These are phyloP conservation scores for Drosophila sp. DNA, from an alignment of 1,140 invertebrate species.

Conservation along the genomic window DNA sequence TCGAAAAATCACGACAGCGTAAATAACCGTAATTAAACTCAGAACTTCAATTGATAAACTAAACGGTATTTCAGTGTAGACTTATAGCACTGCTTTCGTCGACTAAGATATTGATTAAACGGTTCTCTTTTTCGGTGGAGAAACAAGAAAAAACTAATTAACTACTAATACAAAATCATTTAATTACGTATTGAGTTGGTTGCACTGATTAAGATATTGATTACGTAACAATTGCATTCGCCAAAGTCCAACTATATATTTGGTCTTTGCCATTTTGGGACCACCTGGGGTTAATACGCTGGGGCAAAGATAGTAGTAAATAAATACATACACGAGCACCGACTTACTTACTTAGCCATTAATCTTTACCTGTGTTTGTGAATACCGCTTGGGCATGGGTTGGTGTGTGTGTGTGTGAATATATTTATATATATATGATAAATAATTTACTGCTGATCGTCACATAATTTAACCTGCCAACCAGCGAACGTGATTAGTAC, in stretches of 20 bases:
- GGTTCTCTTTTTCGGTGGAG: no score
- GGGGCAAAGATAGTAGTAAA: conserved; percentile 7
- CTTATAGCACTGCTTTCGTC: no score
- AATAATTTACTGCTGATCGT: conserved; percentile 67
- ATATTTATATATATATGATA: conserved; percentile 41
- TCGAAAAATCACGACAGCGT: no score
- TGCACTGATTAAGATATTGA: neutral
- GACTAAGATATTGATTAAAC: no score
- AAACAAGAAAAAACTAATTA: no score
- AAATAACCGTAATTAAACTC: no score
- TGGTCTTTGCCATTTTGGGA: conserved; percentile 1
- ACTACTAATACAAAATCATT: no score
- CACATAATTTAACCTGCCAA: conserved; percentile 59
- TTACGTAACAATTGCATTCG: neutral
- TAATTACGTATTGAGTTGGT: neutral
- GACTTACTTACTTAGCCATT: conserved; percentile 3
- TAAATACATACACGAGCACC: conserved; percentile 14
- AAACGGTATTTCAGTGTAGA: no score
- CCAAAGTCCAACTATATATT: neutral
- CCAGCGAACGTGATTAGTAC: conserved; percentile 72
- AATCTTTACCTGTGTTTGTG: neutral
- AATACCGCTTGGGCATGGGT: conserved; percentile 16
- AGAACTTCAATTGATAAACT: no score
- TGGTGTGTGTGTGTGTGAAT: conserved; percentile 40
- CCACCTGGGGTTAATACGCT: conserved; percentile 4